These are phyloP conservation scores for Nasonia oneida DNA, from an alignment of 2,888 invertebrate species.

Conservation along the genomic window DNA sequence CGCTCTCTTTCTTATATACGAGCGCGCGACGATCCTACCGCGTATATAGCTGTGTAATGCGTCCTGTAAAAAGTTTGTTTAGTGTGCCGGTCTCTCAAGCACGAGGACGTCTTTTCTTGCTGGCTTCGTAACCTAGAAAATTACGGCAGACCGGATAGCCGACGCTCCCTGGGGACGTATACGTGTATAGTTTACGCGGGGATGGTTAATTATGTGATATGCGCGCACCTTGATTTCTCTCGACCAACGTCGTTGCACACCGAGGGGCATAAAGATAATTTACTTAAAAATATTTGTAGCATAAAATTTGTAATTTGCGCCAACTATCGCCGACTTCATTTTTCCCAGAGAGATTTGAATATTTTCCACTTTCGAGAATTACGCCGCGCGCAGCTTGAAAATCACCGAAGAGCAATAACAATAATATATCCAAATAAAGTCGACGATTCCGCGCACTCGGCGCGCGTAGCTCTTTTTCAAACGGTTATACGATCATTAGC, in stretches of 20 bases:
- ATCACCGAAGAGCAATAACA: too few relatives aligned
- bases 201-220: background rate
- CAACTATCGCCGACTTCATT: too few relatives aligned
- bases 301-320: too few relatives aligned
- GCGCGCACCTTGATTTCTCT: too few relatives aligned
- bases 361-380: too few relatives aligned
- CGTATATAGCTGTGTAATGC: constrained; percentile 16
- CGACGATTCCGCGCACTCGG: constrained; percentile 8
- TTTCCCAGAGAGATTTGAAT: too few relatives aligned
- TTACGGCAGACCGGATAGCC: background rate
- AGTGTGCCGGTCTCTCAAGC: constrained; percentile 10
- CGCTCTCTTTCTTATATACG: background rate
- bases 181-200: background rate
- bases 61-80: constrained; percentile 51
- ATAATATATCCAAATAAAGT: constrained; percentile 4
- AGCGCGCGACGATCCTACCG: background rate
- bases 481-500: constrained; percentile 42
- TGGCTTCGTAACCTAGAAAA: constrained; percentile 47
- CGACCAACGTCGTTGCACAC: too few relatives aligned
- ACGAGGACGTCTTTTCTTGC: constrained; percentile 5
- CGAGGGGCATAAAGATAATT: too few relatives aligned
- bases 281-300: too few relatives aligned
- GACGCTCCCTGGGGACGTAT: background rate
- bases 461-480: background rate
- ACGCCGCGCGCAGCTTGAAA: too few relatives aligned